phyloP scores from a whole-genome alignment of 2,113 vertebrate genomes.

The Orycteropus afer region DNA sequence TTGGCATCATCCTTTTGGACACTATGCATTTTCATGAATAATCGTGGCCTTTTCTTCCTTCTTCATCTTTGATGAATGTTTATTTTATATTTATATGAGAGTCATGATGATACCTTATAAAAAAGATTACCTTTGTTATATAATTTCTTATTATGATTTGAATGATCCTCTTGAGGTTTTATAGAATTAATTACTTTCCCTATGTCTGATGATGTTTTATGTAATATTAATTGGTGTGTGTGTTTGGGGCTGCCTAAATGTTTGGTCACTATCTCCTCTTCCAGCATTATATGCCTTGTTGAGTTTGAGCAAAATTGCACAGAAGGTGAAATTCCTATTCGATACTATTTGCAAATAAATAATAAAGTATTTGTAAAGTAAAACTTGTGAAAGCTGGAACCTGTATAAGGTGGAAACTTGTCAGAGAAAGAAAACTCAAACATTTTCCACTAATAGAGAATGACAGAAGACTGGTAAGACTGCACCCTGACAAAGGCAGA shows the following conservation, averaged over 20 bases:
- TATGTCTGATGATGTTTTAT: not conserved
- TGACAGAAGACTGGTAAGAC: not conserved
- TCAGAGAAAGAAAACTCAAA: not conserved
- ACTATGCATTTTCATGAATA: not conserved
- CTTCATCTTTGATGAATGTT: too few relatives aligned
- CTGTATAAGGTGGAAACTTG: not conserved
- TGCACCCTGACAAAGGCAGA: not conserved
- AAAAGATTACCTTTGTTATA: too few relatives aligned
- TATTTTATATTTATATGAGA: too few relatives aligned
- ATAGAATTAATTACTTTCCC: not conserved
- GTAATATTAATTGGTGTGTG: not conserved
- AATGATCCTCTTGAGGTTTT: too few relatives aligned
- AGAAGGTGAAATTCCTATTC: not conserved
- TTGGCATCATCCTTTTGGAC: not conserved
- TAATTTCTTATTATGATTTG: too few relatives aligned
- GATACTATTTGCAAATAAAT: not conserved
- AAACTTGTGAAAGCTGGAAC: not conserved
- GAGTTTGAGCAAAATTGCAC: not conserved
- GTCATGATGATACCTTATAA: too few relatives aligned
- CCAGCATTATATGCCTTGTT: not conserved
- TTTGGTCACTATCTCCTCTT: constrained; percentile 16
- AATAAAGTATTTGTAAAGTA: too few relatives aligned
- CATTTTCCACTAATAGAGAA: not conserved
- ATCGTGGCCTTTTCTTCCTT: constrained; percentile 22
- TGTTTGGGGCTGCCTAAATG: not conserved